Percentiles rank a stretch among this genome's conserved stretches.
phyloP scores from a whole-genome alignment of 2,888 invertebrate species.

The Camptogramma bilineatum region DNA sequence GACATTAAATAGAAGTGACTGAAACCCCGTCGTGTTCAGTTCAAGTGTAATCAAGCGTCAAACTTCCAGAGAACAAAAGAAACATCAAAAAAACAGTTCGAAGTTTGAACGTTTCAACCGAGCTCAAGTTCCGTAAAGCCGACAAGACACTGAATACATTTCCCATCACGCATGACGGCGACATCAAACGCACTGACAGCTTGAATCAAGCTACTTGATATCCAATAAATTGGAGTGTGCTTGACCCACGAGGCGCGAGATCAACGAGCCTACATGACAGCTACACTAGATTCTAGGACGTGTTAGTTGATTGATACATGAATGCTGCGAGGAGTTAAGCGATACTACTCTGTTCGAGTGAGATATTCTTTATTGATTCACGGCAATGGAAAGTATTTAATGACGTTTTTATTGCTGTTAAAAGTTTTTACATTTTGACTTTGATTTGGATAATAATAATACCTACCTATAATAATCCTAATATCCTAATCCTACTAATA shows the following conservation, averaged over 20 bases:
- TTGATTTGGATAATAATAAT: too few relatives aligned
- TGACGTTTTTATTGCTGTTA: too few relatives aligned
- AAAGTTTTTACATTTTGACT: too few relatives aligned
- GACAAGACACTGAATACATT: constrained; percentile 40
- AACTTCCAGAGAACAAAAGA: not conserved
- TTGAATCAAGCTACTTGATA: constrained; percentile 43
- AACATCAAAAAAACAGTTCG: not conserved
- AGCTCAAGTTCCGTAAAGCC: not conserved
- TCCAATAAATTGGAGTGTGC: constrained; percentile 58
- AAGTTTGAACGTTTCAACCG: not conserved
- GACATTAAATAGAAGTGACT: too few relatives aligned
- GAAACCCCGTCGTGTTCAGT: too few relatives aligned
- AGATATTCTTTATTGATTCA: not conserved
- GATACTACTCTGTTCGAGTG: not conserved
- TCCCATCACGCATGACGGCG: constrained; percentile 40
- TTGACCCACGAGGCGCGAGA: constrained; percentile 34
- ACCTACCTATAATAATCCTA: too few relatives aligned
- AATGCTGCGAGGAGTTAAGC: not conserved
- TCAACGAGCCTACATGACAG: constrained; percentile 28
- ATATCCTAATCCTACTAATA: too few relatives aligned
- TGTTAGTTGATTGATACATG: constrained; percentile 20
- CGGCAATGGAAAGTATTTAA: too few relatives aligned
- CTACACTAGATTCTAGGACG: constrained; percentile 8
- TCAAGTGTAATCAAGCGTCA: too few relatives aligned
- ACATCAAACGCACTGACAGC: constrained; percentile 58